Evolutionary conservation across 2,113 vertebrate species (phyloP), one percentile per base, ranked within the genome.

Genomic region (Solea senegalensis): DNA sequence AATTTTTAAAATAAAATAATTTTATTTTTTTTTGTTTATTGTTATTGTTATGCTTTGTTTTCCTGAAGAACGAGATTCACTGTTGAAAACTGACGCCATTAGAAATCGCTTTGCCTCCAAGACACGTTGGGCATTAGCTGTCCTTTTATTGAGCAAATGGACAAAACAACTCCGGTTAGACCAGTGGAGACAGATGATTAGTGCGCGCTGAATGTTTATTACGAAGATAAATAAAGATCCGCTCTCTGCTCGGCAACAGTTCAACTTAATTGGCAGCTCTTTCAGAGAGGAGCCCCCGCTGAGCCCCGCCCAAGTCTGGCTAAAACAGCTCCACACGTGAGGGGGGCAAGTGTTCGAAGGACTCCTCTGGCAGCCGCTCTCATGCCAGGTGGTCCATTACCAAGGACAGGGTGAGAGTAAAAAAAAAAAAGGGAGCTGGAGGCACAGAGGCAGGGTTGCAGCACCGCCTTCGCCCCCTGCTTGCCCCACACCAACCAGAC

Each of bases 201-300:
- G 85, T 83, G 65, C 77, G 73, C 82, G 83, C 75, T n/a, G 65
- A 88, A 86, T 80, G 81, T 88, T 90, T 91, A 88, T 89, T 86
- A 90, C 61, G 68, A 65, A 80, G 88, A 89, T 79, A 90, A 91
- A 91, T 88, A 92, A 89, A 91, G 86, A 90, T 81, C 81, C 53
- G 58, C 74, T 88, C 86, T 83, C 83, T 48, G 69, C 64, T 92
- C 21, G 91, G 91, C 89, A 80, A 53, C 53, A 9, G 75, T 72
- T 86, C 90, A 83, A 78, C 84, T 84, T 90, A 89, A 92, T 86
- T 92, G 93, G 91, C 89, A 86, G 81, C 41, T 71, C 77, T 86
- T 89, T 84, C 71, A 88, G 83, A 91, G 49, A 63, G 51, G 79
- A 83, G 73, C 83, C 81, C 88, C 91, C 52, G 80, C 76, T 77